These are phyloP conservation scores for Lepus townsendii DNA, from an alignment of 2,797 vertebrate species.

Conservation along the genomic window DNA sequence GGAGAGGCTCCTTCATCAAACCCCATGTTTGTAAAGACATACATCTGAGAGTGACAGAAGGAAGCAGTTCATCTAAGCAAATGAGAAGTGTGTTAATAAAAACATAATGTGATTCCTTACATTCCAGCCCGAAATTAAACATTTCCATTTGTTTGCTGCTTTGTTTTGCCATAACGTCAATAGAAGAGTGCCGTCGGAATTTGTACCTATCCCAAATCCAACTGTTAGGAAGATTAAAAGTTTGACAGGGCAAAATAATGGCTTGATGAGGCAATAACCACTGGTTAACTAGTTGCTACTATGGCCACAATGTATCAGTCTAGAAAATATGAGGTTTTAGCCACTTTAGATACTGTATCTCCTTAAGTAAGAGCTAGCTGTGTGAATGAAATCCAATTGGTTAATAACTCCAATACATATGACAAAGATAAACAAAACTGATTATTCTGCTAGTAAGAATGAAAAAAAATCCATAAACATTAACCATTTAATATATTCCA, in stretches of 20 bases:
- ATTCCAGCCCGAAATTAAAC: not conserved
- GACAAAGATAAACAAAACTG: constrained; percentile 37
- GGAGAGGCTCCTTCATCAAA: not conserved
- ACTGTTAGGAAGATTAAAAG: not conserved
- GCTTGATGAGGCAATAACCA: not conserved
- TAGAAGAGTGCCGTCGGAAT: not conserved
- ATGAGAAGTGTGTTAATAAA: not conserved
- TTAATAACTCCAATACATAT: not conserved
- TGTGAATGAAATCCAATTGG: not conserved
- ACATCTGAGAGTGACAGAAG: not conserved
- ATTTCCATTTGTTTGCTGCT: not conserved
- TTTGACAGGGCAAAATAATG: not conserved
- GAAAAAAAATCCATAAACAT: not conserved
- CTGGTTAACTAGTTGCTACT: not conserved
- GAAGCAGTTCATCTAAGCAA: not conserved
- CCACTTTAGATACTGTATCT: not conserved
- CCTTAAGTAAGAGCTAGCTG: not conserved
- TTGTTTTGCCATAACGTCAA: not conserved
- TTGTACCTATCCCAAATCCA: not conserved
- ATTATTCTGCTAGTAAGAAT: not conserved
- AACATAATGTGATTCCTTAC: not conserved
- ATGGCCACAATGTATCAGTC: not conserved
- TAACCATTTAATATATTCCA: not conserved
- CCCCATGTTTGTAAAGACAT: not conserved
- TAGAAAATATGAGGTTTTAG: not conserved